Evolutionary conservation across 2,888 invertebrate species (phyloP), one percentile per base, ranked within the genome.

Genomic region (Phalangium opilio): DNA sequence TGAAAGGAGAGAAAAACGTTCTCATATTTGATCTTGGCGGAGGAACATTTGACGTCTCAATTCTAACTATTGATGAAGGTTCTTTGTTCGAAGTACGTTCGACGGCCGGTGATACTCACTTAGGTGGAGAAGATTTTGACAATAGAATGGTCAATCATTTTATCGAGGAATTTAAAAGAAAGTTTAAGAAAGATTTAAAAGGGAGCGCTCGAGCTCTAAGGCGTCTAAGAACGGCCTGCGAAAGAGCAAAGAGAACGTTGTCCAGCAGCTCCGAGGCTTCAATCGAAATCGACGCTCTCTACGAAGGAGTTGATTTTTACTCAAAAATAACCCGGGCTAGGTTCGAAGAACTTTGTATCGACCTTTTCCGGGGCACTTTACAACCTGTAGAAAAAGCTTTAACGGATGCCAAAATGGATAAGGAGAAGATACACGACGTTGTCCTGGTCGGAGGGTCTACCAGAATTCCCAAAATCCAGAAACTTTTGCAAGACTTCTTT

Each of bases 381-480:
- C 74, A 78, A 41, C 83, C 83, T 0, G 83, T 85, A 1, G 81
- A 83, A 61, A 79, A 81, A 59, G 81, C 83, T 0, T 67, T 85
- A 19, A 73, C 69, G 50, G 84, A 84, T 61, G 82, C 83, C 1
- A 80, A 83, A 61, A 67, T 84, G 67, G 82, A 82, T 66, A 83
- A 84, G 62, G 68, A 71, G 35, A 71, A 75, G 53, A 80, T 84
- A 52, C 75, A 83, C 61, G 83, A 84, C 58, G 77, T 85, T 3
- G 83, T 85, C 0, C 70, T 85, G 32, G 84, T 84, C 34, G 84
- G 85, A 12, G 85, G 83, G 18, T 82, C 82, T 1, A 83, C 79
- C 1, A 74, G 82, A 50, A 83, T 83, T 47, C 83, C 83, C 1
- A 83, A 83, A 63, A 76, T 83, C 34, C 83, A 83, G 65, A 77